These are phyloP conservation scores for Lasioglossum albipes DNA, from an alignment of 1,140 invertebrate genomes.

Conservation along the genomic window DNA sequence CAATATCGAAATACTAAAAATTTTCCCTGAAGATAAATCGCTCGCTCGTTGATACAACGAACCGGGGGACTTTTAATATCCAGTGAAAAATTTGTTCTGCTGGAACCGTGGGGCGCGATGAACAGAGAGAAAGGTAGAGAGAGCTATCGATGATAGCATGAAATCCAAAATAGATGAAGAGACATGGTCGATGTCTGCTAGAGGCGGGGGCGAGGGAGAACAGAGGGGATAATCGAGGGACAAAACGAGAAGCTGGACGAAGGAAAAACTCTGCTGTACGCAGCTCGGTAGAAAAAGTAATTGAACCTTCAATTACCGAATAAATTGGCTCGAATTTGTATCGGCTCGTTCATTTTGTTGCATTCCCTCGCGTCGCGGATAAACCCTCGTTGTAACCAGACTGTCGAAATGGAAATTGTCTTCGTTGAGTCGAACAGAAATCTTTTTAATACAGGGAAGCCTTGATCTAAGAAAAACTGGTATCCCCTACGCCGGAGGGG, in stretches of 20 bases:
- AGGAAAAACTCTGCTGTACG: slow-evolving; percentile 24
- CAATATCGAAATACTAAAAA: slow-evolving; percentile 16
- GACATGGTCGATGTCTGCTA: slow-evolving; percentile 15
- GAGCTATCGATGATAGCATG: not conserved
- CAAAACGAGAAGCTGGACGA: not conserved
- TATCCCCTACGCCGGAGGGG: no score
- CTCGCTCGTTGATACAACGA: slow-evolving; percentile 5
- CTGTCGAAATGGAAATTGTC: no score
- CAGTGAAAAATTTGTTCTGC: slow-evolving; percentile 22
- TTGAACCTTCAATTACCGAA: slow-evolving; percentile 57
- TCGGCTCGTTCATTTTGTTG: slow-evolving; percentile 10
- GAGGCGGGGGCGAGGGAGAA: not conserved
- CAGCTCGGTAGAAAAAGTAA: slow-evolving; percentile 38
- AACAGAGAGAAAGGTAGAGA: no score
- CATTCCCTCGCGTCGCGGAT: slow-evolving; percentile 8
- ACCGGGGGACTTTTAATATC: slow-evolving; percentile 24
- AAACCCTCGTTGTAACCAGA: no score
- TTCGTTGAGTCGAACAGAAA: no score
- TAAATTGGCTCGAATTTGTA: slow-evolving; percentile 56
- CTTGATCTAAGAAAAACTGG: no score
- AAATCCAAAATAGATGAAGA: slow-evolving; percentile 37
- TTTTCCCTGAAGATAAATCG: slow-evolving; percentile 13
- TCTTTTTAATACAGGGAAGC: no score
- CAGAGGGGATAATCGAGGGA: not conserved
- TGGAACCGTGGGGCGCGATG: no score